Percentiles rank a stretch among this genome's conserved stretches.
Conservation (phyloP, 2,113 vertebrate species). For the Ceyx melanurus region DNA sequence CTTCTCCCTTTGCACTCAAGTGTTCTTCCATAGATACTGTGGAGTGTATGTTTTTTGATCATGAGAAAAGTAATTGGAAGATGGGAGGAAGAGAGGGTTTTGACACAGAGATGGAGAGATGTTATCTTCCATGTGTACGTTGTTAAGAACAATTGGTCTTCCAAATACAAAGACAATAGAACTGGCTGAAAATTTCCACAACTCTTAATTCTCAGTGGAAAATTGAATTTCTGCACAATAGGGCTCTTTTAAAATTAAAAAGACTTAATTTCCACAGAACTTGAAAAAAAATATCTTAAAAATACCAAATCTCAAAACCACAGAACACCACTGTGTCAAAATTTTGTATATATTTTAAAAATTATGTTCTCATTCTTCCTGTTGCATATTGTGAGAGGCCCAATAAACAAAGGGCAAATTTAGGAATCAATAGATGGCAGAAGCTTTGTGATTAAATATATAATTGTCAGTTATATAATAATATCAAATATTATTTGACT, state of each 20-base stretch:
- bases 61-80: not conserved
- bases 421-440: not conserved
- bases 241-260: not conserved
- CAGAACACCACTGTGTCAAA: not conserved
- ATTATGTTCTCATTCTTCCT: rapidly evolving
- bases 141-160: not conserved
- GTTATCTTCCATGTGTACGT: not conserved
- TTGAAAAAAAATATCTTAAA: not conserved
- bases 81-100: not conserved
- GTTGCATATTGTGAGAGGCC: not conserved
- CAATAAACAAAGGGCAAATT: not conserved
- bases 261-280: not conserved
- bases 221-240: not conserved
- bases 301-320: rapidly evolving
- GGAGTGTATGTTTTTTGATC: not conserved
- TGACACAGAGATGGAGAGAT: not conserved
- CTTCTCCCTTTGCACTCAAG: not conserved
- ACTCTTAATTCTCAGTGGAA: not conserved
- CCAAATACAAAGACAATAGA: not conserved
- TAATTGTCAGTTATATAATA: not conserved
- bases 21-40: not conserved
- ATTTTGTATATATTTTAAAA: not conserved
- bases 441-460: not conserved
- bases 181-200: not conserved
- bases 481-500: not conserved